Base-by-base conservation (phyloP, 2,888 invertebrate genomes). In the Maniola hyperantus region DNA sequence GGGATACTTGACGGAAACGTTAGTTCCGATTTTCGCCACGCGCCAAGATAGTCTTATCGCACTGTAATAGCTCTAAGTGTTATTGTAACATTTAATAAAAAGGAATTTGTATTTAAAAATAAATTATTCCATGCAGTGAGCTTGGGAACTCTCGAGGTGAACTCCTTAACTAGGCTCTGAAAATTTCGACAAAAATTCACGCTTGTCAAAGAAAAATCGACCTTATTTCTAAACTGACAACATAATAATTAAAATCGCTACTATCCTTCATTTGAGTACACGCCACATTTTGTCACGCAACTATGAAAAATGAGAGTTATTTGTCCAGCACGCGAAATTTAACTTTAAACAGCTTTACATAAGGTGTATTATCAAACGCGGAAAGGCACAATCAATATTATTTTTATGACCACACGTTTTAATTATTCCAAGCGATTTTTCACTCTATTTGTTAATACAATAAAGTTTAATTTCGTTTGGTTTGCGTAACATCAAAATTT, bases 261-360 rank as follows among this genome's bases (percentile, higher is more conserved):
- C 55, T 69, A 67, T 65, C 71, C 72, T 72, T 71, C 61, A 73
- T 73, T 72, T 64, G 65, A 53, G 53, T 59, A 67, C 69, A 69
- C 69, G 67, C 69, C 34, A 69, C 69, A 69, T 69, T 65, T 67
- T 69, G 67, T 69, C 69, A 69, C 69, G 69, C 69, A 51, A 67
- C 36, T 62, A 66, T 66, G 68, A 64, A 68, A 68, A 70, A 68
- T 71, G 65, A 68, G 70, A 68, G 66, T 69, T 67, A 74, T 63
- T 55, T 65, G 51, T 67, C 74, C 72, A 73, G 74, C 77, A 60
- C 73, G 18, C 34, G 5, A 55, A 63, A 54, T 46, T 34, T 11
- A 46, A 54, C 55, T 34, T 63, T 63, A 63, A 39, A 10, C 0
- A 6, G 11, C 5, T 13, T 10, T n/a, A n/a, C n/a, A 39, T 51